phyloP scores from a whole-genome alignment of 2,113 vertebrate genomes.

The Indicator maculatus region DNA sequence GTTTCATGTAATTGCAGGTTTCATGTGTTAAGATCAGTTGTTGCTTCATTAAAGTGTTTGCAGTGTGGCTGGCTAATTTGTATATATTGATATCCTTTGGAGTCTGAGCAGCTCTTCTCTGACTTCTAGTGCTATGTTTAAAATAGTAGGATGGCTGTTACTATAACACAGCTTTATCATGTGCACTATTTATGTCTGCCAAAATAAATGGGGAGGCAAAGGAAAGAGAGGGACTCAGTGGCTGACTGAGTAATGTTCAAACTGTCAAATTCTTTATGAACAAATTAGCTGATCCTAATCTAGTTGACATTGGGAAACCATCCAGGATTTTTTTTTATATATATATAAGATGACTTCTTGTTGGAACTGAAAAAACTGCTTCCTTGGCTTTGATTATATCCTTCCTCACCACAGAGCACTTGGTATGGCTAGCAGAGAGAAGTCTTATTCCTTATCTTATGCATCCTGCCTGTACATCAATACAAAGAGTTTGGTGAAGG shows the following conservation, averaged over 20 bases:
- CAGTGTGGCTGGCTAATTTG: constrained; percentile 35
- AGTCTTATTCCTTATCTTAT: neutral
- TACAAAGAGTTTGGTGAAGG: neutral
- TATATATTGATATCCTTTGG: neutral
- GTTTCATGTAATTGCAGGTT: constrained; percentile 1
- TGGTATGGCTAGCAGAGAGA: neutral
- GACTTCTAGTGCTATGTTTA: constrained; percentile 37
- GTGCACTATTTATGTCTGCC: constrained; percentile 16
- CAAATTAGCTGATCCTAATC: constrained; percentile 70
- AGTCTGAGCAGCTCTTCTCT: constrained; percentile 6
- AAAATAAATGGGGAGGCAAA: constrained; percentile 43
- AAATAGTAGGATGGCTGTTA: neutral
- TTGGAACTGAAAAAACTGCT: constrained; percentile 54
- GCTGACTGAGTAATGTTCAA: constrained; percentile 51
- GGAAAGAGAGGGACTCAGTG: constrained; percentile 26
- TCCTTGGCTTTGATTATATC: constrained; percentile 23
- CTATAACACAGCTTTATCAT: constrained; percentile 9
- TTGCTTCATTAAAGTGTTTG: constrained; percentile 61
- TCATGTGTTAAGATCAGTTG: neutral
- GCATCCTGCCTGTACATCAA: neutral
- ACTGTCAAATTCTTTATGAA: constrained; percentile 62
- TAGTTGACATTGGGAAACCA: constrained; percentile 59
- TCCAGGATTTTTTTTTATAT: neutral
- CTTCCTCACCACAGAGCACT: constrained; percentile 24
- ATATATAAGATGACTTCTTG: constrained; percentile 40